These are phyloP conservation scores for Buphagus erythrorhynchus DNA, from an alignment of 2,797 vertebrate genomes.

Conservation along the genomic window DNA sequence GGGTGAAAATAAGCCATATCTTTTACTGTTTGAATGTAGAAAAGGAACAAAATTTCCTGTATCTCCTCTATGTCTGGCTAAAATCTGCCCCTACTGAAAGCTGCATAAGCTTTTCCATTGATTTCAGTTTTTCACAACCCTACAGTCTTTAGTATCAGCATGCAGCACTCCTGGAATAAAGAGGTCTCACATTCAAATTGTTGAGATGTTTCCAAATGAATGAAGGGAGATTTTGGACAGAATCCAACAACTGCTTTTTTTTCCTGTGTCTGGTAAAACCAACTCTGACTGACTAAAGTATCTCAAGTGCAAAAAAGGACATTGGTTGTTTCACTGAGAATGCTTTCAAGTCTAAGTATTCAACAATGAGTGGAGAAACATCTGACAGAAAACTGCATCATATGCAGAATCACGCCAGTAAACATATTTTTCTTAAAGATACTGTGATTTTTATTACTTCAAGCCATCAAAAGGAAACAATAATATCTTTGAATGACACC, in stretches of 20 bases:
- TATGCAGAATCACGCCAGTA: accelerated
- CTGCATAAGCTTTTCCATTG: background rate
- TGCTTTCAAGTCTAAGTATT: background rate
- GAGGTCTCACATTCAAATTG: background rate
- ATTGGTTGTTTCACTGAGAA: background rate
- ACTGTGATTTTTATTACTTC: background rate
- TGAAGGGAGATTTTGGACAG: background rate
- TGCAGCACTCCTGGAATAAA: background rate
- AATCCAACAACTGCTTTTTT: background rate
- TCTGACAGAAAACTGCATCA: background rate
- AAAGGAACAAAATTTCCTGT: background rate
- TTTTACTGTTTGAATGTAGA: background rate
- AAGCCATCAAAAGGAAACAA: background rate
- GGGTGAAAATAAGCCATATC: background rate
- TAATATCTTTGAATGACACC: background rate
- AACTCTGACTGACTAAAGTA: background rate
- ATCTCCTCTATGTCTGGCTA: background rate
- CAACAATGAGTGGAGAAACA: background rate
- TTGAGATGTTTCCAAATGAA: background rate
- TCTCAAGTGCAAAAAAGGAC: background rate
- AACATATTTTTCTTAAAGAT: background rate
- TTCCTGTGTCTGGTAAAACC: background rate
- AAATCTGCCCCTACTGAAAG: background rate
- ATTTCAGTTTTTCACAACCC: background rate
- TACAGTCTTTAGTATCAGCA: background rate